Percentiles rank a stretch among this genome's conserved stretches.
Conservation (phyloP, 2,888 invertebrate species). For the Loripinus fragilis region DNA sequence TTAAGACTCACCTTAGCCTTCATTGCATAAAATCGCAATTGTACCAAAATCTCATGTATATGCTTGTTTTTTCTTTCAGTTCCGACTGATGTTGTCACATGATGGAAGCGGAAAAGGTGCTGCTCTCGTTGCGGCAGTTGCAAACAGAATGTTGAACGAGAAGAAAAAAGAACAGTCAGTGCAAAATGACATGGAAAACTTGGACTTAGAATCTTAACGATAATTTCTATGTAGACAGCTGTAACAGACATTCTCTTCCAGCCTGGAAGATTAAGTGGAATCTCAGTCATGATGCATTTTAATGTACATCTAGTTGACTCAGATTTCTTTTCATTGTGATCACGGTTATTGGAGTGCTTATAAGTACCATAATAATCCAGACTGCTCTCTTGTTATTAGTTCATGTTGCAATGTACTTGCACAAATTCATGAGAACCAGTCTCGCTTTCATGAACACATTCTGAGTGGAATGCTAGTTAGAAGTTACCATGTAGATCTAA, state of each 20-base stretch:
- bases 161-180: slow-evolving; percentile 31
- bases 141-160: slow-evolving; percentile 69
- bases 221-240: not conserved
- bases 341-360: slow-evolving; percentile 20
- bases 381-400: slow-evolving; percentile 13
- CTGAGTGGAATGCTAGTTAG: not conserved
- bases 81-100: slow-evolving; percentile 80
- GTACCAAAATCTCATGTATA: too few species aligned
- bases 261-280: not conserved
- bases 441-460: not conserved
- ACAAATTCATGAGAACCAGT: slow-evolving; percentile 16
- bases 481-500: too few species aligned
- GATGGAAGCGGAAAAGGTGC: slow-evolving; percentile 84
- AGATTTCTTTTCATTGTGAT: slow-evolving; percentile 16
- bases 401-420: slow-evolving; percentile 11
- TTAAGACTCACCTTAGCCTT: too few species aligned
- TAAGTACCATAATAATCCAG: slow-evolving; percentile 13
- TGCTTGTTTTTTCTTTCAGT: slow-evolving; percentile 71
- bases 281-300: slow-evolving; percentile 22
- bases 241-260: not conserved
- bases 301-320: slow-evolving; percentile 5
- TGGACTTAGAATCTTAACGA: slow-evolving; percentile 7
- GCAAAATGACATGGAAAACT: slow-evolving; percentile 10
- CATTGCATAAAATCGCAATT: too few species aligned
- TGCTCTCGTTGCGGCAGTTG: slow-evolving; percentile 82